Evolutionary conservation across 2,113 vertebrate genomes (phyloP).

Genomic region (Brachyhypopomus occidentalis): DNA sequence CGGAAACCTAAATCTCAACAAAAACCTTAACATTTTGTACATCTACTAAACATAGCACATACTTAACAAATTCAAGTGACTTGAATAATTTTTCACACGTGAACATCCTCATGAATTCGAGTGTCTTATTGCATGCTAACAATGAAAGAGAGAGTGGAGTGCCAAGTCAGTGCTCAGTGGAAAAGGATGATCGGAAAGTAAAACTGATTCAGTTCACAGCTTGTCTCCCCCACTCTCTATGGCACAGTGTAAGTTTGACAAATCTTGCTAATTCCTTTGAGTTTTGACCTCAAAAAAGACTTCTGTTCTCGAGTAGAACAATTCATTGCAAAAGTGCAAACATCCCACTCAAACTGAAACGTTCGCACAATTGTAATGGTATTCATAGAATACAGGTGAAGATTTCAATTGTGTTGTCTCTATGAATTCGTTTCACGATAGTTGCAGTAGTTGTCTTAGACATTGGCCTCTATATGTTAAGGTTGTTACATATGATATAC

Average conservation of each 20-base stretch:
- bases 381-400: constrained; percentile 81
- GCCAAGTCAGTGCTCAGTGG: constrained; percentile 65
- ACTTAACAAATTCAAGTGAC: constrained; percentile 70
- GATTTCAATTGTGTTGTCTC: constrained; percentile 58
- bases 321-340: constrained; percentile 40
- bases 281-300: constrained; percentile 56
- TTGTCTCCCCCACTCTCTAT: constrained; percentile 64
- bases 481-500: constrained; percentile 39
- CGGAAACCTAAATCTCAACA: constrained; percentile 69
- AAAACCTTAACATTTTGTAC: constrained; percentile 68
- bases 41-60: constrained; percentile 72
- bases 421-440: constrained; percentile 57
- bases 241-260: constrained; percentile 94
- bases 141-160: constrained; percentile 63
- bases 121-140: constrained; percentile 78
- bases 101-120: constrained; percentile 66
- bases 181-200: constrained; percentile 53
- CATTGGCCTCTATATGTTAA: constrained; percentile 31
- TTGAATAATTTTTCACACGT: constrained; percentile 59
- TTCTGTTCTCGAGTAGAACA: constrained; percentile 35
- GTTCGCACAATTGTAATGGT: constrained; percentile 71
- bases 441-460: constrained; percentile 35
- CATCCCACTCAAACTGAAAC: constrained; percentile 67
- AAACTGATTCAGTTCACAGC: constrained; percentile 72
- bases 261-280: constrained; percentile 75